Evolutionary conservation across 2,888 invertebrate species (phyloP), one percentile per base, ranked within the genome.

Genomic region (Galerucella nymphaeae): DNA sequence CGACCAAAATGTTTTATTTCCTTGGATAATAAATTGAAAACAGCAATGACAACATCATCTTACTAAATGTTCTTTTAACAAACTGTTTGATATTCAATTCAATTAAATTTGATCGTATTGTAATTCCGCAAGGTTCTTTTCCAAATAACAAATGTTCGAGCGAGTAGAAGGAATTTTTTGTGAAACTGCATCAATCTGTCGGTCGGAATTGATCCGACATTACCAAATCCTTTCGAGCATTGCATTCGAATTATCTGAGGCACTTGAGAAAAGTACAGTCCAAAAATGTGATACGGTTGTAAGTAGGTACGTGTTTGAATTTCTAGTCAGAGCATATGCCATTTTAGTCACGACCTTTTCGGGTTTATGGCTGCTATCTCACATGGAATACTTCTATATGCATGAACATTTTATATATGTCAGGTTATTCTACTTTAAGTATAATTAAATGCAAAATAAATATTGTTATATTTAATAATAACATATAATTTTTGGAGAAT

Each of bases 191-290:
- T 50, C 30, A 45, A 59, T 11, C 50, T 50, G n/a, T 50, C 45
- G 61, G n/a, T 50, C 45, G 61, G 61, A 68, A 50, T 68, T 50
- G 68, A 61, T 45, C 30, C 45, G 67, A 59, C 30, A 67, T 68
- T 68, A 68, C 68, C 67, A 45, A 68, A 61, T 68, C 50, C 50
- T 68, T 61, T 61, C 61, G 61, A 61, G 67, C 59, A 45, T 55
- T 18, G 67, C 55, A 66, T 41, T 13, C 48, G 38, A 30, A 14
- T 53, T 64, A 30, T 23, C 42, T 38, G 14, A 41, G 23, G 41
- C 57, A 53, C 53, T 55, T 38, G 48, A 57, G 57, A 18, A 20
- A 57, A 57, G 16, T 50, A 45, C 20, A 57, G 42, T 38, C 42
- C 57, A 66, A 42, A 66, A 66, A 66, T 53, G 53, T 14, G 65